Conservation (phyloP, 2,888 invertebrate species). For the Aporophyla lueneburgensis region DNA sequence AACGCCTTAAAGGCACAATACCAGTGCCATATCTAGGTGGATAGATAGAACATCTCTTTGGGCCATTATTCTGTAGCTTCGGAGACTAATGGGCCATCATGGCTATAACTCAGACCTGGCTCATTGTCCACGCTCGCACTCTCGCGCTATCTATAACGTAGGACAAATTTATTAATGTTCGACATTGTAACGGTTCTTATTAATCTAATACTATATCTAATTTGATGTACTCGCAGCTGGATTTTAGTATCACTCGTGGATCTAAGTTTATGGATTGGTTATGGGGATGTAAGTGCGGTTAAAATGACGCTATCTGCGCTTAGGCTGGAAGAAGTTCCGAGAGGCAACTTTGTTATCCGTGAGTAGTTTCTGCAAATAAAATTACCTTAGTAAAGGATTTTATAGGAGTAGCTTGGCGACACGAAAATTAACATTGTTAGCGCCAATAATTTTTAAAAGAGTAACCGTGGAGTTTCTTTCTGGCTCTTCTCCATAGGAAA, state of each 20-base stretch:
- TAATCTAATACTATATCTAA: constrained; percentile 81
- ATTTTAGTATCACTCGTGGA: constrained; percentile 57
- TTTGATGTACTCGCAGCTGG: constrained; percentile 79
- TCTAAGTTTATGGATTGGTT: constrained; percentile 52
- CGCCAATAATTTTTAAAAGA: no score
- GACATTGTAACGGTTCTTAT: constrained; percentile 84
- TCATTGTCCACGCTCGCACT: constrained; percentile 88
- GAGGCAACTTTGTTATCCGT: background rate
- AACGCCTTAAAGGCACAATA: constrained; percentile 67
- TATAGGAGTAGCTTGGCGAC: background rate
- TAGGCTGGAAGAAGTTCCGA: background rate
- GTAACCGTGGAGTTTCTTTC: no score
- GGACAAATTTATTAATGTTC: constrained; percentile 90
- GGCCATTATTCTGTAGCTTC: constrained; percentile 86
- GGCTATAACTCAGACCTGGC: constrained; percentile 86
- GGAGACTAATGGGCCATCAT: constrained; percentile 88
- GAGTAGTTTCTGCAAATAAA: background rate
- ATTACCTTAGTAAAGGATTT: background rate
- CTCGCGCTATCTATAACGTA: constrained; percentile 86
- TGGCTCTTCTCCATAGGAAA: no score
- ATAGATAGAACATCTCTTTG: constrained; percentile 72
- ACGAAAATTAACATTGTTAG: no score
- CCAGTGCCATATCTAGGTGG: constrained; percentile 77
- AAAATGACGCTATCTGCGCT: background rate
- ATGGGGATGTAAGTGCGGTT: constrained; percentile 17